phyloP scores from a whole-genome alignment of 2,888 invertebrate species.

The Hydroisotoma schaefferi region DNA sequence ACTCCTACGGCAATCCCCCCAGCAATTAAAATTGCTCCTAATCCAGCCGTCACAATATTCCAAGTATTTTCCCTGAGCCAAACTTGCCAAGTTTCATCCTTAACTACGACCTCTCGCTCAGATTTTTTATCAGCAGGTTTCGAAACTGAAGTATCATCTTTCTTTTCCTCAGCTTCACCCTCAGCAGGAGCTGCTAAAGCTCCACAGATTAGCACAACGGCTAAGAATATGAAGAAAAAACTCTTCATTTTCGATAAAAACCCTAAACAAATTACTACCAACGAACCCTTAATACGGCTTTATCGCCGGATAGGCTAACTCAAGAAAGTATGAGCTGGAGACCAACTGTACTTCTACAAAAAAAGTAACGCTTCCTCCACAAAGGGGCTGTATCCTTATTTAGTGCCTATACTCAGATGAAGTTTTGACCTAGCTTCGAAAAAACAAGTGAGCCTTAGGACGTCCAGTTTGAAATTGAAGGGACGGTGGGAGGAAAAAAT shows the following conservation, averaged over 20 bases:
- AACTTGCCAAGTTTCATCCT: conserved; percentile 36
- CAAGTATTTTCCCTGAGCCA: conserved; percentile 34
- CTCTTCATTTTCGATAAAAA: conserved; percentile 3
- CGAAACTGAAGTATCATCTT: neutral
- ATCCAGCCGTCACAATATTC: conserved; percentile 21
- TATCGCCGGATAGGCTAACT: no score
- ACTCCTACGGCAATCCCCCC: conserved; percentile 35
- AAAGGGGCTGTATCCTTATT: no score
- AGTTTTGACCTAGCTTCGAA: no score
- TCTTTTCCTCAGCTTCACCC: conserved; percentile 23
- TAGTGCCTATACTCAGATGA: no score
- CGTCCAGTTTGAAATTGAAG: conserved; percentile 13
- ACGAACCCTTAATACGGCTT: no score
- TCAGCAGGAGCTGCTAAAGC: conserved; percentile 43
- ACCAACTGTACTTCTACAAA: no score
- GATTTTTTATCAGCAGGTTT: neutral
- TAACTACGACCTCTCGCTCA: conserved; percentile 31
- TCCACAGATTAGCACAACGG: conserved; percentile 33
- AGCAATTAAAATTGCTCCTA: conserved; percentile 35
- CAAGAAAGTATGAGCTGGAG: no score
- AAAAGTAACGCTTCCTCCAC: no score
- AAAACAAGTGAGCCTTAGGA: neutral
- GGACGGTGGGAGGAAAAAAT: conserved; percentile 11
- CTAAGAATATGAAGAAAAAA: conserved; percentile 30
- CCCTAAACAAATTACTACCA: neutral